These are phyloP conservation scores for Heliothis virescens DNA, from an alignment of 1,140 invertebrate genomes.

Conservation along the genomic window DNA sequence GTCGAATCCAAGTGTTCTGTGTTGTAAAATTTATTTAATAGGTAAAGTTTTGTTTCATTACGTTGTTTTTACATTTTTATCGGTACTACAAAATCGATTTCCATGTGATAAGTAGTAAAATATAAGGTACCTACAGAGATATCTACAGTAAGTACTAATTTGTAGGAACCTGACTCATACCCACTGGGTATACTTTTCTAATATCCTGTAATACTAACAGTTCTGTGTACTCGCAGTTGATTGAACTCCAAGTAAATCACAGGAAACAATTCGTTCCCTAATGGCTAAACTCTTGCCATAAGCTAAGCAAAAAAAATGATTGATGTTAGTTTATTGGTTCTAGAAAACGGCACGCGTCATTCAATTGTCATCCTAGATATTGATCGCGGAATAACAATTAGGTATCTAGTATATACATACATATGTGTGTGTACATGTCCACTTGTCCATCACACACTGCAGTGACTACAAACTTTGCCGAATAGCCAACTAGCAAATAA, in stretches of 20 bases:
- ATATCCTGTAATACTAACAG: no score
- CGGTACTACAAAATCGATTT: no score
- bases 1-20: not conserved
- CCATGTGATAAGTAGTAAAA: no score
- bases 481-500: not conserved
- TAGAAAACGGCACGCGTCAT: slow-evolving; percentile 5
- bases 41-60: no score
- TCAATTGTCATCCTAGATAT: slow-evolving; percentile 9
- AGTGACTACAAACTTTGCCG: not conserved
- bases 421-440: not conserved
- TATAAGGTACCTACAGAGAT: no score
- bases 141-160: no score
- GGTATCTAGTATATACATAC: not conserved
- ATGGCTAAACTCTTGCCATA: not conserved
- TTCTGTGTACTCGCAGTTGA: not conserved
- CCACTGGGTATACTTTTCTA: no score
- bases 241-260: not conserved
- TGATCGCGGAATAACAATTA: not conserved
- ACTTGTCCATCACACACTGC: not conserved
- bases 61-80: no score
- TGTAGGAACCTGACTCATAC: no score
- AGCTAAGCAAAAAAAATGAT: slow-evolving; percentile 1
- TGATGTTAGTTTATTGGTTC: not conserved
- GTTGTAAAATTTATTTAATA: no score
- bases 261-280: not conserved